Percentiles rank a stretch among this genome's conserved stretches.
Evolutionary conservation across 1,140 invertebrate species (phyloP).

Genomic region (Panagrolaimus sp.): DNA sequence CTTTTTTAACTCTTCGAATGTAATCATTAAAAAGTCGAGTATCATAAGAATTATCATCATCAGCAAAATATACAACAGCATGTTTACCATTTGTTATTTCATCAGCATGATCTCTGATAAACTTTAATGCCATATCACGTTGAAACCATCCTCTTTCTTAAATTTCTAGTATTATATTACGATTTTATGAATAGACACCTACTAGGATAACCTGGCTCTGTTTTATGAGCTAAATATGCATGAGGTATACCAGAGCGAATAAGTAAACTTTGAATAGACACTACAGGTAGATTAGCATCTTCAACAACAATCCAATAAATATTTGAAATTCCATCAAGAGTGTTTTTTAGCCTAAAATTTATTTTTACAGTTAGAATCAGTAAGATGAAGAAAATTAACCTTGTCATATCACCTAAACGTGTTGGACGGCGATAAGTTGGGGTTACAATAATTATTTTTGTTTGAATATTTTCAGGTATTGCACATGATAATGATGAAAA

Average conservation of each 20-base stretch:
- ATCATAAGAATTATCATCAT: conserved; percentile 27
- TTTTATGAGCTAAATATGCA: conserved; percentile 7
- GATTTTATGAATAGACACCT: background rate
- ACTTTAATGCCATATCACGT: conserved; percentile 18
- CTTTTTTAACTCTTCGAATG: conserved; percentile 25
- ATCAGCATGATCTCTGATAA: conserved; percentile 15
- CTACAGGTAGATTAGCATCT: background rate
- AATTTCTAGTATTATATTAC: background rate
- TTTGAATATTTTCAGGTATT: no score
- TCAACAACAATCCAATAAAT: conserved; percentile 22
- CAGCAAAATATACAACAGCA: conserved; percentile 23
- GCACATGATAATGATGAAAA: no score
- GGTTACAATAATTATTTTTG: conserved; percentile 18
- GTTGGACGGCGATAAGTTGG: conserved; percentile 15
- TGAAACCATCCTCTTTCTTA: conserved; percentile 10
- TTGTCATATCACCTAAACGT: conserved; percentile 18
- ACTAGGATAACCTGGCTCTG: conserved; percentile 2
- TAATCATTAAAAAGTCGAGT: conserved; percentile 17
- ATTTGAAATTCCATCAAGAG: background rate
- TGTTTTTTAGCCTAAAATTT: conserved; percentile 8
- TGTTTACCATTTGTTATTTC: background rate
- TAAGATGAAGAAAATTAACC: background rate
- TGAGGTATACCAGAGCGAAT: conserved; percentile 5
- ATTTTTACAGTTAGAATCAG: no score
- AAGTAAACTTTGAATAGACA: conserved; percentile 5